These are phyloP conservation scores for Geopemphigus sp. DNA, from an alignment of 1,140 invertebrate species.

Conservation along the genomic window DNA sequence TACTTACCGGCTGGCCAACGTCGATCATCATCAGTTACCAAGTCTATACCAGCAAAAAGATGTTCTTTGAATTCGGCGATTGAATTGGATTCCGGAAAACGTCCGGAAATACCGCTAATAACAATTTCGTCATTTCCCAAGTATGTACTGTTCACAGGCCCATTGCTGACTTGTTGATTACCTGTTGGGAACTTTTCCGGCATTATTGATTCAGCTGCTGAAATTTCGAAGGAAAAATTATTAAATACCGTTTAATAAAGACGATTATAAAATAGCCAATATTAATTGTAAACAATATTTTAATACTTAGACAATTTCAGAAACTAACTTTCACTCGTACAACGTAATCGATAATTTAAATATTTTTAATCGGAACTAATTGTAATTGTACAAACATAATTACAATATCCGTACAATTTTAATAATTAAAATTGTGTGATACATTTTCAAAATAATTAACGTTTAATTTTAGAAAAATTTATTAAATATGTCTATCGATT, in stretches of 20 bases:
- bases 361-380: too few species aligned
- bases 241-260: not conserved
- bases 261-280: not conserved
- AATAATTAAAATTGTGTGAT: too few species aligned
- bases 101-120: conserved; percentile 84
- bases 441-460: too few species aligned
- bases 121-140: conserved; percentile 66
- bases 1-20: conserved; percentile 69
- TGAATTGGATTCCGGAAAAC: conserved; percentile 81
- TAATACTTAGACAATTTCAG: too few species aligned
- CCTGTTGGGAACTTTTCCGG: not conserved
- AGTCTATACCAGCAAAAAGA: conserved; percentile 79
- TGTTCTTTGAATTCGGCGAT: conserved; percentile 87
- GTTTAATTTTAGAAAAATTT: too few species aligned
- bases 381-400: too few species aligned
- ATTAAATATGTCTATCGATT: too few species aligned
- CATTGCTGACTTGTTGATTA: conserved; percentile 20
- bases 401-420: too few species aligned
- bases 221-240: not conserved
- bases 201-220: conserved; percentile 39
- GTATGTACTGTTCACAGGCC: not conserved
- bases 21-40: conserved; percentile 82
- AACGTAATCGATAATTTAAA: too few species aligned
- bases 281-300: too few species aligned
- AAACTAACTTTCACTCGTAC: too few species aligned